A percentile compares a stretch with the other conserved stretches of the same genome.
These are phyloP conservation scores for Meliscaeva auricollis DNA, from an alignment of 2,888 invertebrate species.

Conservation along the genomic window DNA sequence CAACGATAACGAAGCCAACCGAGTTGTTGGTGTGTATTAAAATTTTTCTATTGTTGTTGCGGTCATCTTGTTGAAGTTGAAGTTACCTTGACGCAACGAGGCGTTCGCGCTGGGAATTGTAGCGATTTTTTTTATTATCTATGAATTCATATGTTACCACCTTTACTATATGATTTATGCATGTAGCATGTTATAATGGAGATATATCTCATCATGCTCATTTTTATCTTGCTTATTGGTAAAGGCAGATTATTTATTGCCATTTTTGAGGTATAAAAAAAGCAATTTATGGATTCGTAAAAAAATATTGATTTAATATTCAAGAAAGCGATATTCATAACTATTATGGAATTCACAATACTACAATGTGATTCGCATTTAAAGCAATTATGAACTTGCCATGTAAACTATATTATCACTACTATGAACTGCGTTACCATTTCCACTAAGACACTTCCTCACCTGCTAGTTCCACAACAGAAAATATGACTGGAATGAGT, in stretches of 20 bases:
- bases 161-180: constrained; percentile 44
- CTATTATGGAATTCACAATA: too few relatives aligned
- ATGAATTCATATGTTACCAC: constrained; percentile 38
- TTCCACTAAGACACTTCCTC: too few relatives aligned
- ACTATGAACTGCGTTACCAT: too few relatives aligned
- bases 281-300: background rate
- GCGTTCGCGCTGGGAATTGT: constrained; percentile 58
- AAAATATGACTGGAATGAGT: too few relatives aligned
- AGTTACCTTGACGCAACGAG: constrained; percentile 74
- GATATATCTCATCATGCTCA: constrained; percentile 35
- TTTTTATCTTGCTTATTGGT: constrained; percentile 25
- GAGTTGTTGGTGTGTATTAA: constrained; percentile 60
- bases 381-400: too few relatives aligned
- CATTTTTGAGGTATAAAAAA: background rate
- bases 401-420: too few relatives aligned
- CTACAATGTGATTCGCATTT: too few relatives aligned
- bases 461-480: too few relatives aligned
- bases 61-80: constrained; percentile 61
- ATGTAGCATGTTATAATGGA: background rate
- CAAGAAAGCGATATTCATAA: background rate
- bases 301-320: background rate
- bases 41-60: constrained; percentile 68
- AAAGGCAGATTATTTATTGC: background rate
- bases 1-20: constrained; percentile 30
- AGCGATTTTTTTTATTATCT: constrained; percentile 46